Percentiles rank a stretch among this genome's conserved stretches.
Evolutionary conservation across 2,113 vertebrate species (phyloP).

Genomic region (Upupa epops): DNA sequence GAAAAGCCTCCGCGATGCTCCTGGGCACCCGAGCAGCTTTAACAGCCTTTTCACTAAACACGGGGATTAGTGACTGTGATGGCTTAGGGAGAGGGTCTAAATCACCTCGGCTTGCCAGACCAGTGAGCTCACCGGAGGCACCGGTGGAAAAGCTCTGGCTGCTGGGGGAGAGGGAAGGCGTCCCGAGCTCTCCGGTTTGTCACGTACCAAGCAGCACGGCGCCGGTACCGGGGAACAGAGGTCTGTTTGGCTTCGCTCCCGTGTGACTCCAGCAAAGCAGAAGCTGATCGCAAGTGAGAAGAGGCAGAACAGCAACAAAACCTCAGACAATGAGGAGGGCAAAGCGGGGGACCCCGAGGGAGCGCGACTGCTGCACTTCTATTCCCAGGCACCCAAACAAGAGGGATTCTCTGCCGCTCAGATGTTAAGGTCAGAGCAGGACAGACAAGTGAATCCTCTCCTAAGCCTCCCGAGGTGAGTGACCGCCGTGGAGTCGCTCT

Average conservation of each 20-base stretch:
- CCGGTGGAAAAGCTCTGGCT: neutral
- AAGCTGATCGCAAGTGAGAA: neutral
- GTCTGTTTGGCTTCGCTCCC: neutral
- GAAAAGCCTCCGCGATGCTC: neutral
- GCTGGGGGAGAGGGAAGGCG: neutral
- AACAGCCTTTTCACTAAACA: neutral
- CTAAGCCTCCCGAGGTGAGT: neutral
- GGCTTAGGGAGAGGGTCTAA: too few relatives aligned
- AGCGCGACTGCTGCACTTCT: neutral
- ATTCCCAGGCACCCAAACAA: neutral
- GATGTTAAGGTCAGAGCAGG: neutral
- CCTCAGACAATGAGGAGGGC: conserved; percentile 43
- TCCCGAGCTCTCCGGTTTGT: neutral
- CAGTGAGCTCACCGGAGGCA: rapidly evolving
- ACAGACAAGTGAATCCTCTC: neutral
- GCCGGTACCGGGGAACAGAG: neutral
- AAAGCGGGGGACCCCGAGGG: neutral
- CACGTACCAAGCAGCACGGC: rapidly evolving
- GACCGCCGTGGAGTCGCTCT: neutral
- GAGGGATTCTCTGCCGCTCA: neutral
- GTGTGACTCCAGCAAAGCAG: conserved; percentile 39
- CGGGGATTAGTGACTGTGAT: neutral
- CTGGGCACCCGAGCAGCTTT: neutral
- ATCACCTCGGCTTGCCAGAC: too few relatives aligned
- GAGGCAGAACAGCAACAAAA: conserved; percentile 13